Percentiles rank a stretch among this genome's conserved stretches.
Conservation (phyloP, 1,140 invertebrate species). For the Calycopis cecrops region DNA sequence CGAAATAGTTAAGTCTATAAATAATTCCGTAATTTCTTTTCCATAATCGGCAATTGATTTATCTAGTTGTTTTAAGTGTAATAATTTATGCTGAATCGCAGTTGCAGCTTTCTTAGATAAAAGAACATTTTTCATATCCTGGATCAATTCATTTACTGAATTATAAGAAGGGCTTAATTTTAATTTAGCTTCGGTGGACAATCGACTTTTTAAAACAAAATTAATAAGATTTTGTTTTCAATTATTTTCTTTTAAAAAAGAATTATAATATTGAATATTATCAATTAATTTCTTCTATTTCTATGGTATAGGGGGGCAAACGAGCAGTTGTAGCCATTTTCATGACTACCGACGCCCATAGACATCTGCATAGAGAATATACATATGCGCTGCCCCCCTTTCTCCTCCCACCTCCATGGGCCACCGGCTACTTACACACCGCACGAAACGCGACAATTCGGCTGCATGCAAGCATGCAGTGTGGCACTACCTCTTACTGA, state of each 20-base stretch:
- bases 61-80: slow-evolving; percentile 5
- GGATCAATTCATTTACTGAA: slow-evolving; percentile 4
- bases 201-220: slow-evolving; percentile 13
- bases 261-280: not conserved
- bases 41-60: slow-evolving; percentile 18
- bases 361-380: no score
- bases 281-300: not conserved
- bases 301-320: no score
- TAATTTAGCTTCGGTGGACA: slow-evolving; percentile 1
- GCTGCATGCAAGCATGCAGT: no score
- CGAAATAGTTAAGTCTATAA: slow-evolving; percentile 21
- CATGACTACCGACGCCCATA: no score
- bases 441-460: no score
- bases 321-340: no score
- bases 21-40: slow-evolving; percentile 23
- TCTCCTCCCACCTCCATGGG: no score
- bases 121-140: slow-evolving; percentile 4
- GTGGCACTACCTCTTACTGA: no score
- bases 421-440: no score
- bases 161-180: slow-evolving; percentile 1
- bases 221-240: slow-evolving; percentile 8
- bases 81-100: slow-evolving; percentile 11
- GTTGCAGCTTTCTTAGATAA: slow-evolving; percentile 9
- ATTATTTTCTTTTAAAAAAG: slow-evolving; percentile 3
- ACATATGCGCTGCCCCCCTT: no score